Evolutionary conservation across 2,113 vertebrate genomes (phyloP), one percentile per base, ranked within the genome.

Genomic region (Cathartes aura): DNA sequence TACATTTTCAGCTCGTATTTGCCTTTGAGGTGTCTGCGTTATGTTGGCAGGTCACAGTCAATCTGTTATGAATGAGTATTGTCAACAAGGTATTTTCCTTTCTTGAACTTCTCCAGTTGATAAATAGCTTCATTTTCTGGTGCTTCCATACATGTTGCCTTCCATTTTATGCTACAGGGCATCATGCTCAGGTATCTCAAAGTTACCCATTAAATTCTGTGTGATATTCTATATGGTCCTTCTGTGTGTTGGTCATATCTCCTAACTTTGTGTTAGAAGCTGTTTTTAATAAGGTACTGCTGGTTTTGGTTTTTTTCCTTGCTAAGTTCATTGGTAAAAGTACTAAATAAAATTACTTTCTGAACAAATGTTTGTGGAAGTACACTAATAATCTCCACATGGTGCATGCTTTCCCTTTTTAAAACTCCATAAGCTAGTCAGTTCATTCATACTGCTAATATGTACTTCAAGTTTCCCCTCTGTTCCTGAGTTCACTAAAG

Each of bases 231-330:
- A 7, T 38, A 6, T 34, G 23, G 11, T 48, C 8, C 9, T 81
- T 91, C 15, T 30, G 1, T 40, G 7, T 18, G 8, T 81, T 66
- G 59, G 38, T 82, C 1, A 0, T 74, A 66, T 74, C n/a, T 78
- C 48, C 59, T 40, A 32, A 63, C 23, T 60, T 68, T 45, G 40
- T 52, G 8, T 78, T 66, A 40, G 56, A 84, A 91, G 22, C 55
- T 81, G 17, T 19, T 93, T 87, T 67, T 74, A 45, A 32, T 58
- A 50, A 64, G 12, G 13, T 56, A 34, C 9, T 73, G 11, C 17
- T 70, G 15, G 2, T 18, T 87, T 68, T 5, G 7, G 0, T 0
- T 29, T 13, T 36, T 52, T 50, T 8, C 10, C 27, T 66, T 58
- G 6, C 21, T 53, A 45, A 74, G 9, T 74, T 82, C 3, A 45